Evolutionary conservation across 2,888 invertebrate species (phyloP).

Genomic region (Drosophila fungiperda): DNA sequence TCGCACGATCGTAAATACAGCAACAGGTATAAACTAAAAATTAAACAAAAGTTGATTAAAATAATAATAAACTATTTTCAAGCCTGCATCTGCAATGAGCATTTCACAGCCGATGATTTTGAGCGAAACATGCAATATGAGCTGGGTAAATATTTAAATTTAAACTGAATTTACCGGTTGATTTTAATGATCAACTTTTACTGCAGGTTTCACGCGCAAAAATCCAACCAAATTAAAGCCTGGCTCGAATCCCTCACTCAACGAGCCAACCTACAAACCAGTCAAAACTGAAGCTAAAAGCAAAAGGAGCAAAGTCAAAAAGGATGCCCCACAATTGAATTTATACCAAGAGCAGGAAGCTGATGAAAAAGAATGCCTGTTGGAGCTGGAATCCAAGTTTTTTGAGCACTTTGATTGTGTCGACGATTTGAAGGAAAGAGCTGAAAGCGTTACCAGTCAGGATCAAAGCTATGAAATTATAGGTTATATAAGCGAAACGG

Average conservation of each 20-base stretch:
- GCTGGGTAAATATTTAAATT: slow-evolving; percentile 36
- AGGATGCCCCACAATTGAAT: background rate
- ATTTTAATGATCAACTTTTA: background rate
- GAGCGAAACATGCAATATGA: slow-evolving; percentile 65
- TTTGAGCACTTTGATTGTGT: background rate
- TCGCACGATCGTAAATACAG: slow-evolving; percentile 41
- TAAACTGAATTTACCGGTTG: background rate
- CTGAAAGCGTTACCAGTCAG: slow-evolving; percentile 4
- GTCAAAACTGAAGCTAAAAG: background rate
- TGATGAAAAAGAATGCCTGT: background rate
- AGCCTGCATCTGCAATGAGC: slow-evolving; percentile 64
- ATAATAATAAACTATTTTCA: background rate
- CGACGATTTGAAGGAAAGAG: slow-evolving; percentile 5
- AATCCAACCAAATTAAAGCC: slow-evolving; percentile 60
- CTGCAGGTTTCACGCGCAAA: slow-evolving; percentile 51
- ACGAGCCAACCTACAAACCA: slow-evolving; percentile 15
- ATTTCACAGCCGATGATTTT: slow-evolving; percentile 59
- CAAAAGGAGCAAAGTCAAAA: background rate
- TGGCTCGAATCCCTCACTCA: slow-evolving; percentile 49
- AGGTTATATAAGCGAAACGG: slow-evolving; percentile 31
- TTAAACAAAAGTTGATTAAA: background rate
- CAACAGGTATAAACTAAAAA: slow-evolving; percentile 36
- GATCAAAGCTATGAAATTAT: slow-evolving; percentile 23
- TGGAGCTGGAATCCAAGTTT: background rate
- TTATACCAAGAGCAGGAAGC: background rate